These are phyloP conservation scores for Hydrotaea cyrtoneurina DNA, from an alignment of 2,888 invertebrate species.

Conservation along the genomic window DNA sequence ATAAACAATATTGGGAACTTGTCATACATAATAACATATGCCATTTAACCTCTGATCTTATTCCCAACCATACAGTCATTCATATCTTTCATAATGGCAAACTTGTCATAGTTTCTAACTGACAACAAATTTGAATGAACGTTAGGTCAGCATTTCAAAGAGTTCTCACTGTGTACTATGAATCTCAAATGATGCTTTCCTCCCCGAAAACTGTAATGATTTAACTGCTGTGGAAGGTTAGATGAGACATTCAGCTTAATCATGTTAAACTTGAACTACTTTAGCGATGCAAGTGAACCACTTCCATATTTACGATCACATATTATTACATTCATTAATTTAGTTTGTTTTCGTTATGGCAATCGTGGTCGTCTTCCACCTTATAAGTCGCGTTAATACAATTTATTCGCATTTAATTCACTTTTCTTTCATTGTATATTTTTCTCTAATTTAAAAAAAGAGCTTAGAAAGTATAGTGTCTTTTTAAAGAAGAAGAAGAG, in stretches of 20 bases:
- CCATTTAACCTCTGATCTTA: constrained; percentile 64
- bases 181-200: neutral
- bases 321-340: constrained; percentile 39
- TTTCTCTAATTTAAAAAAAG: neutral
- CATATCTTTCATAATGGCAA: neutral
- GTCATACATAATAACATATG: constrained; percentile 20
- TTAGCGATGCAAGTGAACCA: neutral
- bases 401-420: constrained; percentile 48
- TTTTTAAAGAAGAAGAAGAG: too few relatives aligned
- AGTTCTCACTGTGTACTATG: neutral
- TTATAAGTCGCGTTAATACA: neutral
- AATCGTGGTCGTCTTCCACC: neutral
- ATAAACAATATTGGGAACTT: constrained; percentile 28
- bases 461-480: too few relatives aligned
- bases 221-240: neutral
- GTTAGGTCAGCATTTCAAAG: constrained; percentile 48
- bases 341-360: constrained; percentile 31
- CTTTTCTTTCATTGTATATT: constrained; percentile 45
- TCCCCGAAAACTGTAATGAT: neutral
- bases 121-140: constrained; percentile 24
- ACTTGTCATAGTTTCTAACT: constrained; percentile 16
- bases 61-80: constrained; percentile 20
- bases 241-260: constrained; percentile 36
- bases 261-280: constrained; percentile 62
- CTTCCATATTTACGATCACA: neutral